Evolutionary conservation across 2,113 vertebrate species (phyloP), one percentile per base, ranked within the genome.

Genomic region (Arizona elegans): DNA sequence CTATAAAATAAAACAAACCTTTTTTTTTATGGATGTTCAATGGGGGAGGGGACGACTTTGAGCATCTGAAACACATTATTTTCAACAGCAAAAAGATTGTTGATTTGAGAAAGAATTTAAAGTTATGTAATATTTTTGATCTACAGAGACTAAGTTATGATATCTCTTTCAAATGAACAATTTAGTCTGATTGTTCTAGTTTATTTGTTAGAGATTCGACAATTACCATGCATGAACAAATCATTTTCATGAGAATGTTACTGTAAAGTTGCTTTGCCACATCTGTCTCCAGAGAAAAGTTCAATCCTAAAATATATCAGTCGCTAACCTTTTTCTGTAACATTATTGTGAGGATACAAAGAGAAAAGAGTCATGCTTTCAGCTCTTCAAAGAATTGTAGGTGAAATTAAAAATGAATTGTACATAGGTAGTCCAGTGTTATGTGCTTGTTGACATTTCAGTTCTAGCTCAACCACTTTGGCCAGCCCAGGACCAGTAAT

Each of bases 11-110:
- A 65, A 65, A n/a, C 11, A n/a, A 65, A 65, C 26, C 11, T 65
- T 65, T 65, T 0, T 65, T 26, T 65, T 65, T 47, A 86, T 58
- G 38, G 26, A 56, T 17, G 55, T 29, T 26, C 33, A 91, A 12
- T 5, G 47, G 29, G 21, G 3, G 33, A 7, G 2, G 3, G 3
- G 0, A 0, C 1, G 38, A 43, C 24, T 38, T 11, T 62, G 47
- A 24, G 52, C 56, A 87, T 52, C 38, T 53, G 9, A 8, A 65
- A 86, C 1, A 17, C 6, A 23, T 33, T 26, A 86, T 9, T 87
- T 75, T 38, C n/a, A 19, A 75, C 6, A 33, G n/a, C 50, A 52
- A 50, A 24, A 87, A 50, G 24, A 29, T 52, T 5, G 11, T 87
- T 55, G 3, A 33, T 13, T 56, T 33, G 19, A 55, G 8, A 23